Evolutionary conservation across 1,140 invertebrate genomes (phyloP), one percentile per base, ranked within the genome.

Genomic region (Globodera ellingtonae): DNA sequence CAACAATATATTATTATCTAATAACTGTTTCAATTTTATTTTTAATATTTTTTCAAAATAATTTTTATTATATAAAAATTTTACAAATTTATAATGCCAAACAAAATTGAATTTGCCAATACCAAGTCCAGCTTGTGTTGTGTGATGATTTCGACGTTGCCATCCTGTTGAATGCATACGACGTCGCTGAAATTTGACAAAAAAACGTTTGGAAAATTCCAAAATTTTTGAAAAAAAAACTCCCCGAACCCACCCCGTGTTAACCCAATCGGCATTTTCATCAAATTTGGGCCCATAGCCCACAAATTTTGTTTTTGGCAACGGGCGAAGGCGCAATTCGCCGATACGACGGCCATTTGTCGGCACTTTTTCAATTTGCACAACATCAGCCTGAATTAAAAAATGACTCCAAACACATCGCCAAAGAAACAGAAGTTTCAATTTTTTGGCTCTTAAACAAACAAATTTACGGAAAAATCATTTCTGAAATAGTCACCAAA

Each of bases 101-200:
- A 24, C n/a, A n/a, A 62, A 62, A 62, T 62, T 62, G 56, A 3
- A 52, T 69, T 35, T 35, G 35, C 35, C 35, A 35, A 35, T 69
- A 70, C 69, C 44, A 88, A 65, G 69, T 88, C 88, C 13, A 79
- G 78, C 76, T 84, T 82, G 65, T 87, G 75, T 67, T 62, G 80
- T 15, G 86, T 83, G 6, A 88, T 71, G 13, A 88, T 87, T 52
- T 88, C 88, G 6, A 89, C 70, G 56, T 89, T 89, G 35, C 88
- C 88, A 15, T 88, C 81, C 62, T 82, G 52, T 15, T 78, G 72
- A 44, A 84, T 82, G 21, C 56, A 52, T 1, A 78, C 87, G 56
- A 88, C 82, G 62, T 88, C 88, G 15, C 86, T 89, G 71, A 69
- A 62, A 80, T 59, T 6, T 48, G 65, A 83, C 9, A 9, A 35